Conservation (phyloP, 2,888 invertebrate genomes). For the Plebejus argus region DNA sequence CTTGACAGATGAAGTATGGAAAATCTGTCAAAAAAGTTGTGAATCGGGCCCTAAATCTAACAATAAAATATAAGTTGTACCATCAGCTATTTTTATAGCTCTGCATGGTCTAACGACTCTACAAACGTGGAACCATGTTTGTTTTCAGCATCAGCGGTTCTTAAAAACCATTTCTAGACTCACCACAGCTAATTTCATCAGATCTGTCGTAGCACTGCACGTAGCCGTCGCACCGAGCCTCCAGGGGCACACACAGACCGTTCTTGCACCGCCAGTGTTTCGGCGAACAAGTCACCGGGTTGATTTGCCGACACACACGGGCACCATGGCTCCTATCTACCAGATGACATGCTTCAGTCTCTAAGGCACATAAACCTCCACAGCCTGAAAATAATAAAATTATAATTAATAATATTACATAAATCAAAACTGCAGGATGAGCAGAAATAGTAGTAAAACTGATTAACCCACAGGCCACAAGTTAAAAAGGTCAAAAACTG, state of each 20-base stretch:
- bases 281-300: conserved; percentile 81
- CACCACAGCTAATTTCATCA: conserved; percentile 88
- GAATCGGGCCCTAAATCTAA: no score
- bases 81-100: no score
- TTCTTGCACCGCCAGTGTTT: conserved; percentile 88
- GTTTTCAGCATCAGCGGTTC: neutral
- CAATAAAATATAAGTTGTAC: no score
- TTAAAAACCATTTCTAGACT: conserved; percentile 44
- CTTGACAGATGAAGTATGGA: no score
- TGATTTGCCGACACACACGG: conserved; percentile 80
- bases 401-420: no score
- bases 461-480: no score
- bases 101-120: neutral
- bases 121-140: neutral
- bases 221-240: conserved; percentile 85
- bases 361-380: conserved; percentile 83
- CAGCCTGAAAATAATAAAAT: conserved; percentile 69
- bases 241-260: conserved; percentile 83
- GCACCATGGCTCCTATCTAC: conserved; percentile 77
- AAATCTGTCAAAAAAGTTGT: no score
- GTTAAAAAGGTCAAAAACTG: no score
- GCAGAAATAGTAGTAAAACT: no score
- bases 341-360: conserved; percentile 83
- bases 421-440: no score
- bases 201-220: conserved; percentile 88